Percentiles rank a stretch among this genome's conserved stretches.
These are phyloP conservation scores for Ammodramus savannarum DNA, from an alignment of 2,113 vertebrate species.

Conservation along the genomic window DNA sequence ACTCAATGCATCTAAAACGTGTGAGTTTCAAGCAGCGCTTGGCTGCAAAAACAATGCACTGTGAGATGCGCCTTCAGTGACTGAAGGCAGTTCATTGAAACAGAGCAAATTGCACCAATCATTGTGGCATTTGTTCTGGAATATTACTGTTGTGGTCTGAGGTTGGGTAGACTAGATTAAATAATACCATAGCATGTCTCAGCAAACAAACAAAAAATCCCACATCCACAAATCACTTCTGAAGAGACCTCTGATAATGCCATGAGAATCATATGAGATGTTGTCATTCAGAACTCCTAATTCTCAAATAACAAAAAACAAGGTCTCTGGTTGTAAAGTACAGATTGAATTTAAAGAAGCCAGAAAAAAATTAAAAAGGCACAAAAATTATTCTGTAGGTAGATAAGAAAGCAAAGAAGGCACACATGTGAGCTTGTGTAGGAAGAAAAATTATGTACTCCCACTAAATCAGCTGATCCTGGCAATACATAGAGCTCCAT, in stretches of 20 bases:
- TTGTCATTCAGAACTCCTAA: not conserved
- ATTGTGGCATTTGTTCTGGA: not conserved
- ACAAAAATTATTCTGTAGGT: conserved; percentile 12
- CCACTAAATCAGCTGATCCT: not conserved
- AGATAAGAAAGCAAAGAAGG: conserved; percentile 15
- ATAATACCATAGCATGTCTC: not conserved
- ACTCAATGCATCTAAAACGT: not conserved
- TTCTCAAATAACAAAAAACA: conserved; percentile 7
- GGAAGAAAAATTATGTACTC: not conserved
- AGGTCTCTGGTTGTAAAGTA: not conserved
- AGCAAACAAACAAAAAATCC: not conserved
- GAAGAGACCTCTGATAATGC: not conserved
- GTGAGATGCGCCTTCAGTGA: not conserved
- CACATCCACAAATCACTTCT: not conserved
- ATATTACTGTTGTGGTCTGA: not conserved
- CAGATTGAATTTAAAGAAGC: not conserved
- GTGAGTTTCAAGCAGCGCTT: not conserved
- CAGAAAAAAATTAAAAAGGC: not conserved
- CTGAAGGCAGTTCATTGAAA: not conserved
- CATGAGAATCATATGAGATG: not conserved
- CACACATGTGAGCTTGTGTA: not conserved
- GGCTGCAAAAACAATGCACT: not conserved
- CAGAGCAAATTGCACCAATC: not conserved
- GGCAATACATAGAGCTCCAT: not conserved
- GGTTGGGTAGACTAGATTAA: not conserved